Percentiles rank a stretch among this genome's conserved stretches.
Evolutionary conservation across 2,797 vertebrate species (phyloP).

Genomic region (Coendou prehensilis): DNA sequence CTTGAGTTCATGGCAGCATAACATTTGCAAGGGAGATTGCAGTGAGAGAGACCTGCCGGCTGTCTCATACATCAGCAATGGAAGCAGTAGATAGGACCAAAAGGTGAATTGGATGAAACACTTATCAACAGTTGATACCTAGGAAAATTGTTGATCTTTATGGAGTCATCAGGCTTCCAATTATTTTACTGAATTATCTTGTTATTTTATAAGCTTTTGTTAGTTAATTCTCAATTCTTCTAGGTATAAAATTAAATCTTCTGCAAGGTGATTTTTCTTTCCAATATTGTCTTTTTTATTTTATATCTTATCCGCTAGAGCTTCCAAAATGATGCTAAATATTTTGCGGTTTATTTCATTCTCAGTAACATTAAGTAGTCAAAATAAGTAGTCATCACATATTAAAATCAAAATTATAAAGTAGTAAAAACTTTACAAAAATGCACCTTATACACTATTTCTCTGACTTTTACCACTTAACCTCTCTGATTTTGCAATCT

Average conservation of each 20-base stretch:
- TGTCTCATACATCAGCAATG: neutral
- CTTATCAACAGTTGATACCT: neutral
- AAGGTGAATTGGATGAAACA: neutral
- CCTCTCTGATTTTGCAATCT: neutral
- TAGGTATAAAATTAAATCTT: constrained; percentile 32
- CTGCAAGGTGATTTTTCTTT: neutral
- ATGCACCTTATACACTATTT: neutral
- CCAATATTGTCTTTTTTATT: neutral
- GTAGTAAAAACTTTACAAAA: neutral
- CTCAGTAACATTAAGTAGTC: neutral
- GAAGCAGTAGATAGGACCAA: neutral
- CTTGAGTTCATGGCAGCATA: neutral
- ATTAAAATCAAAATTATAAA: constrained; percentile 6
- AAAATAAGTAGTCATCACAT: neutral
- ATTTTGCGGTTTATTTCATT: constrained; percentile 23
- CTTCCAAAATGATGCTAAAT: neutral
- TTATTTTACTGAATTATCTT: constrained; percentile 39
- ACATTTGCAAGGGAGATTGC: neutral
- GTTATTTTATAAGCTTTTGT: constrained; percentile 46
- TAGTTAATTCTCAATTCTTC: neutral
- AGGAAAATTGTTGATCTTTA: neutral
- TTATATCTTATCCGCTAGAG: neutral
- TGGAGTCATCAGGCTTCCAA: neutral
- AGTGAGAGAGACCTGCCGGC: neutral
- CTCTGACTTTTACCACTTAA: neutral